Percentiles rank a stretch among this genome's conserved stretches.
Conservation (phyloP, 2,888 invertebrate genomes). For the Euzetes globulus region DNA sequence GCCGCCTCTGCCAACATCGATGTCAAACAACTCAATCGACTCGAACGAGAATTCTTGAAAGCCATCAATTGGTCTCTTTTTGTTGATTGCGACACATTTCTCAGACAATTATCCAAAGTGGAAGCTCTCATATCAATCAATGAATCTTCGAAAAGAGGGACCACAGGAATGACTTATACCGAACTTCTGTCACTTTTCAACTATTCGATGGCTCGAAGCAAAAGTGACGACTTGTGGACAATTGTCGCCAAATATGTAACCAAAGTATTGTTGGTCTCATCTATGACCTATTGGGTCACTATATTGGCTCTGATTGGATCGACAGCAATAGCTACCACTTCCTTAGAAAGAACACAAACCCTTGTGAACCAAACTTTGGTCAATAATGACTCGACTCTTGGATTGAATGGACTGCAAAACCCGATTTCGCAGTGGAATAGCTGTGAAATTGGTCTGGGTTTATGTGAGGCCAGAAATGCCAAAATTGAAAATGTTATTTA, state of each 20-base stretch:
- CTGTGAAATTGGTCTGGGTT: not conserved
- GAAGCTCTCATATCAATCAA: constrained; percentile 30
- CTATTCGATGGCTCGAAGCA: not conserved
- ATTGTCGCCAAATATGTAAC: not conserved
- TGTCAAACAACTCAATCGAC: constrained; percentile 63
- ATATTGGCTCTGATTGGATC: constrained; percentile 1
- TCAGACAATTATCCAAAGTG: constrained; percentile 27
- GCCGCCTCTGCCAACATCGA: constrained; percentile 72
- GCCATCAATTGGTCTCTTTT: constrained; percentile 59
- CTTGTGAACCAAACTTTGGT: not conserved
- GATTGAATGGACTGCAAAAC: not conserved
- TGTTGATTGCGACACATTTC: constrained; percentile 32
- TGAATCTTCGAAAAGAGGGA: constrained; percentile 27
- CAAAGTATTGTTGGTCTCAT: not conserved
- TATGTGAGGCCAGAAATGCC: not conserved
- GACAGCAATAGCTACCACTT: constrained; percentile 2
- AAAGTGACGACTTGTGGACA: not conserved
- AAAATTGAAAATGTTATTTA: constrained; percentile 1
- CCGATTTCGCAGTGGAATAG: not conserved
- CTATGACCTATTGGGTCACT: not conserved
- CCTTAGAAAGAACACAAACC: not conserved
- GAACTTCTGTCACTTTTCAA: constrained; percentile 33
- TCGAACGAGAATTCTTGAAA: constrained; percentile 78
- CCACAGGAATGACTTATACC: constrained; percentile 32
- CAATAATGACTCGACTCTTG: not conserved